Conservation (phyloP, 2,113 vertebrate genomes). For the Bufo bufo region DNA sequence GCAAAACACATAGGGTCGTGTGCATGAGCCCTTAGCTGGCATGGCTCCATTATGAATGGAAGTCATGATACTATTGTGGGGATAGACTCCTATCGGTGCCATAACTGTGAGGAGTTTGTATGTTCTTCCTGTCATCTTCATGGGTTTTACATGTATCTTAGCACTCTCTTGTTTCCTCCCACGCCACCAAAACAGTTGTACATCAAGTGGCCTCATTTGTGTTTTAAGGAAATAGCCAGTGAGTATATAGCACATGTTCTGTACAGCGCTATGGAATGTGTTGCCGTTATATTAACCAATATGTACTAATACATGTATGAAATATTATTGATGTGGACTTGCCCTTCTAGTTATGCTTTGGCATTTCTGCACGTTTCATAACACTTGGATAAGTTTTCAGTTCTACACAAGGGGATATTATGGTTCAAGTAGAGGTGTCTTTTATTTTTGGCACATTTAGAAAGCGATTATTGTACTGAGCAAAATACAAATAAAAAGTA, state of each 20-base stretch:
- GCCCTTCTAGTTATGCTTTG: neutral
- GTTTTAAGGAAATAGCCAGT: neutral
- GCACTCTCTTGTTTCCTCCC: too few relatives aligned
- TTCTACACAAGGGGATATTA: neutral
- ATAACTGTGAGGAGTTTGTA: too few relatives aligned
- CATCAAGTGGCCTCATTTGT: too few relatives aligned
- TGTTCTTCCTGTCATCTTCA: too few relatives aligned
- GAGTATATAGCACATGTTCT: neutral
- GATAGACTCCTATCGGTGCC: too few relatives aligned
- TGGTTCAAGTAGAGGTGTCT: neutral
- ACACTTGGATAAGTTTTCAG: neutral
- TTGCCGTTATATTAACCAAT: neutral
- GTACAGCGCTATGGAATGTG: too few relatives aligned
- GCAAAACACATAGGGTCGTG: too few relatives aligned
- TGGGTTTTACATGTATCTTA: too few relatives aligned
- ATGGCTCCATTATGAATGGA: too few relatives aligned
- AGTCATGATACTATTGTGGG: too few relatives aligned
- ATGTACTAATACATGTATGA: neutral
- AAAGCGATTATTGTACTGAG: neutral
- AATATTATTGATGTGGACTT: neutral
- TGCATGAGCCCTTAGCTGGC: too few relatives aligned
- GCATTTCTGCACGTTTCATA: neutral
- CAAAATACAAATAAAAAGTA: neutral
- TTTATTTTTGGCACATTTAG: constrained; percentile 11
- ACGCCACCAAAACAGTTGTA: too few relatives aligned